Conservation (phyloP, 1,140 invertebrate genomes). For the Lasioglossum albipes region DNA sequence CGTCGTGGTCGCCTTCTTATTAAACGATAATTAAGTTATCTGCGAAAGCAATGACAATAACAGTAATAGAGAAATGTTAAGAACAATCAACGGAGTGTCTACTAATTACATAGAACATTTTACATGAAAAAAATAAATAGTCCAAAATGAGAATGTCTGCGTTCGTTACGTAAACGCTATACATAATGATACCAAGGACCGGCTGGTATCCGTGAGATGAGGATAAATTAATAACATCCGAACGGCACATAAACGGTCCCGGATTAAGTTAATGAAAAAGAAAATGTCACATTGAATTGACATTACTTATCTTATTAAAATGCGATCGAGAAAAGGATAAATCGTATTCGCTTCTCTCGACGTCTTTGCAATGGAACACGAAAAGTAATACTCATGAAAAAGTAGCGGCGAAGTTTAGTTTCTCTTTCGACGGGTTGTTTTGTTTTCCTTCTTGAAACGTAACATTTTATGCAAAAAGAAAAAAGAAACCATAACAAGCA, state of each 20-base stretch:
- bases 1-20: constrained; percentile 33
- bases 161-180: constrained; percentile 35
- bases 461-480: background rate
- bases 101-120: constrained; percentile 57
- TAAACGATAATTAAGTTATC: constrained; percentile 61
- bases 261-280: constrained; percentile 24
- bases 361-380: constrained; percentile 50
- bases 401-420: constrained; percentile 20
- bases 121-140: constrained; percentile 67
- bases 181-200: constrained; percentile 34
- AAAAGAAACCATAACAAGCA: constrained; percentile 1
- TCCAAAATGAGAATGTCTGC: constrained; percentile 51
- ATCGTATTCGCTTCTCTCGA: constrained; percentile 59
- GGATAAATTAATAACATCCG: constrained; percentile 16
- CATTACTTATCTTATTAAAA: constrained; percentile 57
- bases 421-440: background rate
- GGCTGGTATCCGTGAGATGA: constrained; percentile 17
- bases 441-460: constrained; percentile 12
- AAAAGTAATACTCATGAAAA: constrained; percentile 49
- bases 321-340: constrained; percentile 59
- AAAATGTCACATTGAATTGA: constrained; percentile 22
- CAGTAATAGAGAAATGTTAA: constrained; percentile 64
- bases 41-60: constrained; percentile 56
- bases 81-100: constrained; percentile 66
- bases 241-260: constrained; percentile 29